Evolutionary conservation across 2,113 vertebrate species (phyloP).

Genomic region (Apodemus sylvaticus): DNA sequence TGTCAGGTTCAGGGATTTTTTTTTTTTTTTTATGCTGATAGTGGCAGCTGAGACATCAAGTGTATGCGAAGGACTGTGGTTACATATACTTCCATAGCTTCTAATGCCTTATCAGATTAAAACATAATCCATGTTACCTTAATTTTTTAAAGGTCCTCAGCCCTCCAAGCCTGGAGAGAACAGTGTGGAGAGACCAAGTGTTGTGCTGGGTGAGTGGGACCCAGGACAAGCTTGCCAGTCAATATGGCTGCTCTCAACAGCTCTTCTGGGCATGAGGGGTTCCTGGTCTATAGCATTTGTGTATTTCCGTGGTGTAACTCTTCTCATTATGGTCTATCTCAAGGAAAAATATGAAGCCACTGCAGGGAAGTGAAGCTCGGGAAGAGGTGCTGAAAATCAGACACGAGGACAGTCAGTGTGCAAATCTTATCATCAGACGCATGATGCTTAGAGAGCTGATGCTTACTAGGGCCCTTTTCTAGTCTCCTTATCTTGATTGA

Average conservation of each 20-base stretch:
- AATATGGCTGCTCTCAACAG: neutral
- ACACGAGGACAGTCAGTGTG: neutral
- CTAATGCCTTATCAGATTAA: neutral
- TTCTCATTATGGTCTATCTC: neutral
- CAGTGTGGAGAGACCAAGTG: neutral
- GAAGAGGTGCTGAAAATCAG: neutral
- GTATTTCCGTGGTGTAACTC: neutral
- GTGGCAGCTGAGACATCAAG: neutral
- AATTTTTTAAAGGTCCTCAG: neutral
- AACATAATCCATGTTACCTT: neutral
- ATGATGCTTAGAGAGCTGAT: neutral
- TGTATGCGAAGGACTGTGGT: neutral
- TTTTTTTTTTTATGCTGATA: neutral
- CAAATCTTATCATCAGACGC: too few species aligned
- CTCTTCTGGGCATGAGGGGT: neutral
- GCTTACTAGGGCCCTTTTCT: neutral
- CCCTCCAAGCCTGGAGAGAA: neutral
- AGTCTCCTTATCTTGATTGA: neutral
- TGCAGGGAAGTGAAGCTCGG: neutral
- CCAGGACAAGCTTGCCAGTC: neutral
- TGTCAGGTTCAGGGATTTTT: neutral
- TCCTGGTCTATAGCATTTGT: neutral
- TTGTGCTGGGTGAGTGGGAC: neutral
- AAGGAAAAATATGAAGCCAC: neutral
- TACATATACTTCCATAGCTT: neutral